Conservation (phyloP, 2,888 invertebrate genomes). For the Ernsta delagoae region DNA sequence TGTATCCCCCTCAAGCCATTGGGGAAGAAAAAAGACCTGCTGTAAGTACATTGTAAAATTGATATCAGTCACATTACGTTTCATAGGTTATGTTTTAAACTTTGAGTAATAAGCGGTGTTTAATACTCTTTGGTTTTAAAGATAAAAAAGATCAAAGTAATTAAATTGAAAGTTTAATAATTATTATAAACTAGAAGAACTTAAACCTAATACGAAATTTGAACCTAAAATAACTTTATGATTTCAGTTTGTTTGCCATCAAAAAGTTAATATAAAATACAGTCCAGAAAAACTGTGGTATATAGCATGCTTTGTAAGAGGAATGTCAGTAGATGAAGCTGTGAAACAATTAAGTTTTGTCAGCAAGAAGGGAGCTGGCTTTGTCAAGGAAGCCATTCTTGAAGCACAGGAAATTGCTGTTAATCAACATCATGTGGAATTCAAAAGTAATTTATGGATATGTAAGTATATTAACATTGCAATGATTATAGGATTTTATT, state of each 20-base stretch:
- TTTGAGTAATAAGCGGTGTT: no score
- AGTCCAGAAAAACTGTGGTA: slow-evolving; percentile 98
- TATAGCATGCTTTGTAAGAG: slow-evolving; percentile 93
- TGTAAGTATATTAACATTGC: slow-evolving; percentile 78
- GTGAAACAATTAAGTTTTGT: slow-evolving; percentile 95
- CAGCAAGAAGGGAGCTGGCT: slow-evolving; percentile 90
- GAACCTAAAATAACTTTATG: neutral
- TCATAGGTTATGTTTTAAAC: neutral
- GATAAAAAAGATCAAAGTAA: no score
- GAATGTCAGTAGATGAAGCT: slow-evolving; percentile 97
- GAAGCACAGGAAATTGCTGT: slow-evolving; percentile 97
- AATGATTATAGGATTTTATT: no score
- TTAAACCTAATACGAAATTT: no score
- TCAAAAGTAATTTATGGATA: slow-evolving; percentile 97
- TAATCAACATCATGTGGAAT: slow-evolving; percentile 96
- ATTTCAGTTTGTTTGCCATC: slow-evolving; percentile 94
- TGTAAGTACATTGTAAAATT: slow-evolving; percentile 82
- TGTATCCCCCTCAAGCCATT: slow-evolving; percentile 91
- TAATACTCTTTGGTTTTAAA: no score
- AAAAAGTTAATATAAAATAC: slow-evolving; percentile 93
- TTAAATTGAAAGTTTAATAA: no score
- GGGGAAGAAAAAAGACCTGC: slow-evolving; percentile 92
- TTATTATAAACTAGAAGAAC: no score
- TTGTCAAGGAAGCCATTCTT: slow-evolving; percentile 90
- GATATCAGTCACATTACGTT: neutral